Evolutionary conservation across 2,888 invertebrate species (phyloP).

Genomic region (Pedicia rivosa): DNA sequence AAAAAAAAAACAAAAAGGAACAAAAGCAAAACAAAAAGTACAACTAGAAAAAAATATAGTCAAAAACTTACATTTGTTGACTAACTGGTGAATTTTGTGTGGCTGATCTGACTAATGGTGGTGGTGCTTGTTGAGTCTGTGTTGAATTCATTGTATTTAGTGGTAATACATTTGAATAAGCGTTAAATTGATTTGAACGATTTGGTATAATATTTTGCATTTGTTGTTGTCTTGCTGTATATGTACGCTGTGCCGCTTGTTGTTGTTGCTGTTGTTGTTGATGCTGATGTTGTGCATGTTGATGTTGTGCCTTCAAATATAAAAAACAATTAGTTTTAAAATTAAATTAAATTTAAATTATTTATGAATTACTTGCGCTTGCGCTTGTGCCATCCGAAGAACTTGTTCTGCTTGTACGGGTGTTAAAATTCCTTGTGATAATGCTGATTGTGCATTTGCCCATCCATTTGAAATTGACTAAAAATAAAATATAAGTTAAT

Average conservation of each 20-base stretch:
- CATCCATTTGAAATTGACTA: slow-evolving; percentile 31
- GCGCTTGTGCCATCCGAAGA: slow-evolving; percentile 24
- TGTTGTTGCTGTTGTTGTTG: background rate
- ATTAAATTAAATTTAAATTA: background rate
- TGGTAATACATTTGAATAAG: slow-evolving; percentile 6
- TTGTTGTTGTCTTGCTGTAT: slow-evolving; percentile 10
- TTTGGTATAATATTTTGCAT: slow-evolving; percentile 11
- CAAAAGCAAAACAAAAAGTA: background rate
- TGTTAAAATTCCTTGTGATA: slow-evolving; percentile 28
- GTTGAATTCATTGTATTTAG: slow-evolving; percentile 8
- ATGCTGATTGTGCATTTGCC: slow-evolving; percentile 16
- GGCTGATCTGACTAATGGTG: slow-evolving; percentile 39
- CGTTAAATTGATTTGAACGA: slow-evolving; percentile 9
- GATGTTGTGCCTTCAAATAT: slow-evolving; percentile 9
- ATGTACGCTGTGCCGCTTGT: slow-evolving; percentile 6
- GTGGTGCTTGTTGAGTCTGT: slow-evolving; percentile 34
- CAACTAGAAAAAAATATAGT: background rate
- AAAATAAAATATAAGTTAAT: slow-evolving; percentile 4
- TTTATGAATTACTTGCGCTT: slow-evolving; percentile 5
- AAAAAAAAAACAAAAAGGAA: background rate
- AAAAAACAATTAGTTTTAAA: slow-evolving; percentile 1
- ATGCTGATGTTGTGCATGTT: slow-evolving; percentile 7
- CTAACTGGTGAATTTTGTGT: slow-evolving; percentile 23
- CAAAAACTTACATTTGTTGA: slow-evolving; percentile 8
- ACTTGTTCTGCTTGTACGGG: slow-evolving; percentile 37